phyloP scores from a whole-genome alignment of 2,888 invertebrate genomes.

The Mycogona germanica region DNA sequence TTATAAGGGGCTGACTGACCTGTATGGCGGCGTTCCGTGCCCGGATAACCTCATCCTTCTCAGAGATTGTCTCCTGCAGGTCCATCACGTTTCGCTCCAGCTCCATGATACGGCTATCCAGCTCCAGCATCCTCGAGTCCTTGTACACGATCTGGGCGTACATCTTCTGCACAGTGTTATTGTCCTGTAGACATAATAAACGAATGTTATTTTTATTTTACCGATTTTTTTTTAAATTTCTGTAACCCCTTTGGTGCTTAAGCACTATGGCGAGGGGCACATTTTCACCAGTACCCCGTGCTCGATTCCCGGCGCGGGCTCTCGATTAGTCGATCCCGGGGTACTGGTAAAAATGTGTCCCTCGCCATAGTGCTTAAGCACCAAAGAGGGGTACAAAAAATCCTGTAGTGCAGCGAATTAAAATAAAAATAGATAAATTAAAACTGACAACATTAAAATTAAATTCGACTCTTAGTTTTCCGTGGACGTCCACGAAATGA shows the following conservation, averaged over 20 bases:
- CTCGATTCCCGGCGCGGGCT: no score
- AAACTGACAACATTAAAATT: neutral
- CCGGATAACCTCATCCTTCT: conserved; percentile 71
- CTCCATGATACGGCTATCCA: conserved; percentile 54
- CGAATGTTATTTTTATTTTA: neutral
- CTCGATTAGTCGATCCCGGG: no score
- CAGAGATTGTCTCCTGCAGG: conserved; percentile 62
- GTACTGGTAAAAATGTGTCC: no score
- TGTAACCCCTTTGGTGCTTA: no score
- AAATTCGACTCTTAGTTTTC: neutral
- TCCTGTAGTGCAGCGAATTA: neutral
- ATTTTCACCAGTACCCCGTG: no score
- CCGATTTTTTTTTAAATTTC: conserved; percentile 4
- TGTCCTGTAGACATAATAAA: conserved; percentile 13
- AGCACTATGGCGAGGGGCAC: no score
- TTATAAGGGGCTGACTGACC: no score
- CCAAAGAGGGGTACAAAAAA: no score
- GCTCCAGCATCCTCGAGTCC: conserved; percentile 50
- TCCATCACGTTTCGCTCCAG: conserved; percentile 65
- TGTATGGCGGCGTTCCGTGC: conserved; percentile 58
- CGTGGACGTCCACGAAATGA: no score
- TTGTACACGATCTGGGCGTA: conserved; percentile 44
- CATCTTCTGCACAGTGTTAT: conserved; percentile 32
- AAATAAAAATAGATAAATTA: neutral
- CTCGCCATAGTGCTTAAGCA: no score